These are phyloP conservation scores for Ondatra zibethicus DNA, from an alignment of 2,113 vertebrate genomes.

Conservation along the genomic window DNA sequence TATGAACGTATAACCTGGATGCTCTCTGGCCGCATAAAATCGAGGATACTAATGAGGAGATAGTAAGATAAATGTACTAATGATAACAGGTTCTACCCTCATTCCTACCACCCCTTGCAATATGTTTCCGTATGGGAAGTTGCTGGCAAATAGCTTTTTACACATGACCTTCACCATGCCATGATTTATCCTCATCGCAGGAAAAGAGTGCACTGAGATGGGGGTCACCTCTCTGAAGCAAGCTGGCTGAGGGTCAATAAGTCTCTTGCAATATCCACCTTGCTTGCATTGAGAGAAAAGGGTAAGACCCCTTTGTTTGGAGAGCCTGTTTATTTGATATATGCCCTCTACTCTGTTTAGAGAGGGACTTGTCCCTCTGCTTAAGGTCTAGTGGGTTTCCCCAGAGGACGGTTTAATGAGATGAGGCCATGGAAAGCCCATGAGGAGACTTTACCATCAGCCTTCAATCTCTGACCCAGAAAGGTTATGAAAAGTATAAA, in stretches of 20 bases:
- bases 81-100: not conserved
- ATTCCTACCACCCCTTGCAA: not conserved
- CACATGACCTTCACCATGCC: not conserved
- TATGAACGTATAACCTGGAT: not conserved
- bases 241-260: not conserved
- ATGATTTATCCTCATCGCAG: constrained; percentile 20
- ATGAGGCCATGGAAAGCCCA: constrained; percentile 18
- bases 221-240: not conserved
- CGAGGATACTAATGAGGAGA: not conserved
- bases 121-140: not conserved
- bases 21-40: not conserved
- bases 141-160: not conserved
- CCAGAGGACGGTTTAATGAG: constrained; percentile 53
- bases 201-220: not conserved
- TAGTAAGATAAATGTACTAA: not conserved
- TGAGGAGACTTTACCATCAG: constrained; percentile 46
- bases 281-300: constrained; percentile 44
- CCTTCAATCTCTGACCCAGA: constrained; percentile 35
- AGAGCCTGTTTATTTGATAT: constrained; percentile 49
- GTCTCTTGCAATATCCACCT: constrained; percentile 36
- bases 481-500: constrained; percentile 40
- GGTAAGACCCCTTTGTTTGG: constrained; percentile 28
- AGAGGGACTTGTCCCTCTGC: constrained; percentile 45
- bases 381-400: constrained; percentile 50
- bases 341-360: constrained; percentile 53